Base-by-base conservation (phyloP, 37 sponge, comb jelly and placozoan species). In the Geodia barretti region DNA sequence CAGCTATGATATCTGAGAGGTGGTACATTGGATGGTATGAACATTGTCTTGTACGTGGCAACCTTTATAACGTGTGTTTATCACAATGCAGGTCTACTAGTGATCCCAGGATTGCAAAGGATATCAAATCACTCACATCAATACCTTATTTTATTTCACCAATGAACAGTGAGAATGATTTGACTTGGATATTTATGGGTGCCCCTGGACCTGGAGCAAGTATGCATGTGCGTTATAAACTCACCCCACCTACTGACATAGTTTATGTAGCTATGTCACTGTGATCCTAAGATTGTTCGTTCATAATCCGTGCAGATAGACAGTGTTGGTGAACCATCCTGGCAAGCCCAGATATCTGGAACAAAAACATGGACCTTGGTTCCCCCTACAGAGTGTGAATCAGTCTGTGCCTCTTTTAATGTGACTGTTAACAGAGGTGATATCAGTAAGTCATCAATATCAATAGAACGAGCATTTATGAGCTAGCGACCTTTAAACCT, bases 1-100 rank as follows among this genome's bases (percentile, higher is more conserved):
- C 64, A 1, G 11, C 47, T 9, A 73, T 94, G 74, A 33, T 70
- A 19, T 78, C 39, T 7, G 85, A 95, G 62, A 84, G 64, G 67
- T 95, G 95, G 95, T 95, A 95, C 68, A 95, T 95, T 82, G 95
- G 95, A 75, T 95, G 95, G 95, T 95, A 38, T 86, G 95, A n/a
- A n/a, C n/a, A n/a, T n/a, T n/a, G n/a, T n/a, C n/a, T n/a, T n/a
- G n/a, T n/a, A n/a, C n/a, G n/a, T n/a, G n/a, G 60, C 60, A 58
- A 58, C 19, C 60, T 19, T 58, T 58, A 58, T 11, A 20, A 11
- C 17, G 60, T 58, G 60, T 58, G 60, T 58, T 28, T 62, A 3
- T 3, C 25, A 21, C 34, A 29, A 65, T 68, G 28, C 70, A 94
- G 95, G 95, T 88, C 89, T 29, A 86, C 91, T 2, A 64, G 77